Evolutionary conservation across 2,113 vertebrate genomes (phyloP).

Genomic region (Cinclus cinclus): DNA sequence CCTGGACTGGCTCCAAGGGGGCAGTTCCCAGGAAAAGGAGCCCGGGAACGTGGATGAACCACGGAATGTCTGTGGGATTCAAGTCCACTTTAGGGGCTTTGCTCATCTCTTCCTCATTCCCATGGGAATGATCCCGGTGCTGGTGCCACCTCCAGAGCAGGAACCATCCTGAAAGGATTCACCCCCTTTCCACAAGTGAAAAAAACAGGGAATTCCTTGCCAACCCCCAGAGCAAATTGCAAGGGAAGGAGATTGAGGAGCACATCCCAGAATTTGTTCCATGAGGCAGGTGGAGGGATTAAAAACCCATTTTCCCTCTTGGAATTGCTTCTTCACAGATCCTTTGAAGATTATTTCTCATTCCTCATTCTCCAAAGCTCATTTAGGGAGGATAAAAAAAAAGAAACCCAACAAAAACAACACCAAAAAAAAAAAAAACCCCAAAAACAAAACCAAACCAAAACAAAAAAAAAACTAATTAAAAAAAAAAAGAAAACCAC

Average conservation of each 20-base stretch:
- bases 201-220: background rate
- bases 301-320: background rate
- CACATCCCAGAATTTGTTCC: background rate
- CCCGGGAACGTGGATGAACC: background rate
- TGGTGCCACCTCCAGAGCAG: background rate
- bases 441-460: too few species aligned
- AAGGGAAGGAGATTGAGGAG: background rate
- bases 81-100: fast-evolving
- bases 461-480: too few species aligned
- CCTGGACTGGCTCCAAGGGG: background rate
- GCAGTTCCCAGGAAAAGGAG: background rate
- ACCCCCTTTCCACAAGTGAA: background rate
- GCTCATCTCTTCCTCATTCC: background rate
- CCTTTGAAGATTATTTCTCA: background rate
- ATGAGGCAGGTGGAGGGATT: background rate
- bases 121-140: background rate
- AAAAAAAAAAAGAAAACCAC: background rate
- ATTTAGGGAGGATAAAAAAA: background rate
- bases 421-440: too few species aligned
- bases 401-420: too few species aligned
- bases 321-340: background rate
- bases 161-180: background rate
- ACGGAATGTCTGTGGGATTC: fast-evolving
- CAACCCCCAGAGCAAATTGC: too few species aligned
- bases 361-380: background rate